Base-by-base conservation (phyloP, 2,888 invertebrate species). In the Azorinus chamasolen region DNA sequence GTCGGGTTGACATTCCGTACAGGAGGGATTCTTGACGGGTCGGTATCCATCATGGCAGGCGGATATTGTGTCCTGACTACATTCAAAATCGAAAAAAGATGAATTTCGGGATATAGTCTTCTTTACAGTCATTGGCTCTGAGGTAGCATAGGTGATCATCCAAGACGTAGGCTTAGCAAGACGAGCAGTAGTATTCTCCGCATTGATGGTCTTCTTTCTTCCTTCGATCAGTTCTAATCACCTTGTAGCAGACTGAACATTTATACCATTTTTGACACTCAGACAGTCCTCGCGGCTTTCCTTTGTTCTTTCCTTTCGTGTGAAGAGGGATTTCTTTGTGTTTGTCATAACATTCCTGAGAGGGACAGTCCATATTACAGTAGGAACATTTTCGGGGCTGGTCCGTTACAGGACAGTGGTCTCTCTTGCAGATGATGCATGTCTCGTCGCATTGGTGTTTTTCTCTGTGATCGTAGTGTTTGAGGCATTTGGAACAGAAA, bases 51-150 rank as follows among this genome's bases (percentile, higher is more conserved):
- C 32, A 10, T 24, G 6, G 24, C 71, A 63, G 27, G 50, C 32
- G 16, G 24, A 16, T 20, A 24, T 48, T 25, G 43, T n/a, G 25
- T 71, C 58, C 25, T 71, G 64, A 20, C 22, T 71, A 51, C 64
- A 58, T 18, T 71, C 64, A 20, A 64, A 71, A 51, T 57, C 55
- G 53, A 64, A 64, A 43, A 71, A 57, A n/a, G 14, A 71, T 64
- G 20, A 64, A 71, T 50, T 64, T 64, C 22, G 61, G 45, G 5
- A 39, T 43, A 37, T 18, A 51, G 2, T 61, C 24, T 20, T 69
- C 69, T 54, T 61, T 45, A 5, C 24, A n/a, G n/a, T 54, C 43
- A 3, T 32, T 69, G 0, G 64, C 32, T 51, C 63, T 48, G 16
- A 71, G 14, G 27, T 71, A 71, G 46, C 71, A 65, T 24, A 48